phyloP scores from a whole-genome alignment of 2,797 vertebrate genomes.

The Alca torda region DNA sequence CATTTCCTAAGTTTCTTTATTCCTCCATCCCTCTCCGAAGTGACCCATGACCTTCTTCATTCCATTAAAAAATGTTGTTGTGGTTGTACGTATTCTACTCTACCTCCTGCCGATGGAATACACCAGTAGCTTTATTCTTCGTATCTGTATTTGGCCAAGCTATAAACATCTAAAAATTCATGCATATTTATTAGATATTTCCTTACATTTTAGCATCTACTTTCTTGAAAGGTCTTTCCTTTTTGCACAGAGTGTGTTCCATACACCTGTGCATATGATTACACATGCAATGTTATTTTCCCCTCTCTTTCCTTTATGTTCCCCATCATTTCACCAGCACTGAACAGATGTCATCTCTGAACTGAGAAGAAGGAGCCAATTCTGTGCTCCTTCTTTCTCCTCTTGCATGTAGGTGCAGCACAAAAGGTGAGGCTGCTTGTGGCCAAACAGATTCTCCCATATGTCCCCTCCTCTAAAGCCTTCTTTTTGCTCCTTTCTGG shows the following conservation, averaged over 20 bases:
- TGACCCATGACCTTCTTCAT: not conserved
- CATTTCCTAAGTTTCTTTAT: not conserved
- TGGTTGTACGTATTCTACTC: accelerated
- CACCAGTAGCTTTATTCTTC: not conserved
- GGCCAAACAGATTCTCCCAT: not conserved
- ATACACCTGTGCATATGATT: not conserved
- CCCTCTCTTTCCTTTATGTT: not conserved
- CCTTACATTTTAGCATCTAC: not conserved
- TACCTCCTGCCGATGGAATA: not conserved
- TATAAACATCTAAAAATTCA: not conserved
- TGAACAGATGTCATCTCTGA: not conserved
- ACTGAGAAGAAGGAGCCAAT: not conserved
- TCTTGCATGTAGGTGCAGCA: not conserved
- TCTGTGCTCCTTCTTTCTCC: not conserved
- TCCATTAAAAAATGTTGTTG: not conserved
- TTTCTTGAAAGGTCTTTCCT: not conserved
- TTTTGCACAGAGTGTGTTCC: not conserved
- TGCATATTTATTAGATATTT: not conserved
- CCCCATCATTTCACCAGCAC: not conserved
- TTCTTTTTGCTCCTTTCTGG: not conserved
- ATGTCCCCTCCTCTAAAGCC: not conserved
- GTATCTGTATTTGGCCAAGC: accelerated
- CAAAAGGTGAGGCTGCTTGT: not conserved
- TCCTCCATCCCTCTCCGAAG: accelerated
- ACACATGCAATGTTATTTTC: not conserved